phyloP scores from a whole-genome alignment of 2,797 vertebrate species.

The Agapornis canus region DNA sequence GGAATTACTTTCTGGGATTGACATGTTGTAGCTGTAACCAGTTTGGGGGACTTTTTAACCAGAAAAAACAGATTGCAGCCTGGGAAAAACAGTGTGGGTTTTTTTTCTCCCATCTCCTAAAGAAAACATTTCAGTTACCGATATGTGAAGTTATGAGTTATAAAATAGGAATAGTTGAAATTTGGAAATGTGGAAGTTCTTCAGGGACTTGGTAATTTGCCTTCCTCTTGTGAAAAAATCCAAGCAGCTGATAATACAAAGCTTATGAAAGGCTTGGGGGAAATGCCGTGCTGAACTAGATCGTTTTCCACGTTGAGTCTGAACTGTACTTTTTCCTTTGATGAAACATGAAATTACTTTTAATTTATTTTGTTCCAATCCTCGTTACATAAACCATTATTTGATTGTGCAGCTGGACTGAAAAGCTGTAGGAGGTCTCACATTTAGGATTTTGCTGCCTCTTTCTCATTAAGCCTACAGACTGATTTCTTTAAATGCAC shows the following conservation, averaged over 20 bases:
- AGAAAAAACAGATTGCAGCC: slow-evolving; percentile 40
- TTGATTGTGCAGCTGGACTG: slow-evolving; percentile 52
- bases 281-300: not conserved
- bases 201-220: slow-evolving; percentile 53
- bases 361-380: slow-evolving; percentile 64
- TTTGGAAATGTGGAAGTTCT: slow-evolving; percentile 28
- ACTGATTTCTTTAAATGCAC: slow-evolving; percentile 63
- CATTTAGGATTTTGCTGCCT: slow-evolving; percentile 53
- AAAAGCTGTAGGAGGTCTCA: slow-evolving; percentile 60
- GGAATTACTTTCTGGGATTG: slow-evolving; percentile 48
- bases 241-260: slow-evolving; percentile 4
- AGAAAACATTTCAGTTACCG: slow-evolving; percentile 48
- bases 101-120: slow-evolving; percentile 7
- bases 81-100: not conserved
- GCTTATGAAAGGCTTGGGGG: not conserved
- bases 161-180: slow-evolving; percentile 22
- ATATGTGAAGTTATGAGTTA: slow-evolving; percentile 13
- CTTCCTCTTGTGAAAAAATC: not conserved
- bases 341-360: slow-evolving; percentile 61
- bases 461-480: slow-evolving; percentile 56
- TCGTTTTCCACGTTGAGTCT: not conserved
- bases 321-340: slow-evolving; percentile 1
- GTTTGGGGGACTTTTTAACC: not conserved
- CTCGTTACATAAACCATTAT: slow-evolving; percentile 60
- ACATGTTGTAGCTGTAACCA: slow-evolving; percentile 50